phyloP scores from a whole-genome alignment of 2,113 vertebrate species.

The Struthio camelus region DNA sequence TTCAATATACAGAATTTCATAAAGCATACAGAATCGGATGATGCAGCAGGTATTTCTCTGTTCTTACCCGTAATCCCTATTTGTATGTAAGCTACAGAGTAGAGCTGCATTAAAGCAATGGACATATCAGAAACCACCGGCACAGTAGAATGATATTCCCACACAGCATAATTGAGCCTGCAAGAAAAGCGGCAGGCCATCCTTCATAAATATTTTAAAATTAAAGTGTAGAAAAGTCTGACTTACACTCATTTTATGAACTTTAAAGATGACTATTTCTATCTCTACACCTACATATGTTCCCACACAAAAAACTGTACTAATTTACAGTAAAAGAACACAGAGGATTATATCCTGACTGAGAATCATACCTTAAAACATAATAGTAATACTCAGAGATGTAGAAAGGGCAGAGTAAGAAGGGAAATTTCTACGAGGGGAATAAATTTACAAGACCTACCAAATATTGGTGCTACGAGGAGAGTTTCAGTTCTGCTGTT shows the following conservation, averaged over 20 bases:
- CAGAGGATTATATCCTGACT: constrained; percentile 4
- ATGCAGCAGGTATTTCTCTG: not conserved
- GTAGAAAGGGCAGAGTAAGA: not conserved
- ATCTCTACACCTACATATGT: not conserved
- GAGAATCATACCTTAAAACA: not conserved
- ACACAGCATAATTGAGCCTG: not conserved
- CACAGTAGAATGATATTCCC: not conserved
- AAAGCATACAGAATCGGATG: not conserved
- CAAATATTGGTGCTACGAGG: not conserved
- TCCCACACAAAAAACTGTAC: constrained; percentile 27
- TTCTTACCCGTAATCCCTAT: not conserved
- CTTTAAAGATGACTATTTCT: constrained; percentile 29
- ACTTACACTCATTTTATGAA: constrained; percentile 23
- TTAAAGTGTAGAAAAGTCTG: constrained; percentile 12
- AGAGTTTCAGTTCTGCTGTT: not conserved
- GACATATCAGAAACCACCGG: constrained; percentile 5
- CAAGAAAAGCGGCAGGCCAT: not conserved
- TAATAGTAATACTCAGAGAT: not conserved
- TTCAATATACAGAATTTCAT: not conserved
- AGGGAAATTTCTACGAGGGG: not conserved
- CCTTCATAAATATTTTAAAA: constrained; percentile 42
- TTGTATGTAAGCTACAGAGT: not conserved
- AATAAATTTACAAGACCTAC: not conserved
- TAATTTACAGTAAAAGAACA: constrained; percentile 14
- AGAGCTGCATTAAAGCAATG: constrained; percentile 5